phyloP scores from a whole-genome alignment of 2,797 vertebrate species.

The Nothura maculosa region DNA sequence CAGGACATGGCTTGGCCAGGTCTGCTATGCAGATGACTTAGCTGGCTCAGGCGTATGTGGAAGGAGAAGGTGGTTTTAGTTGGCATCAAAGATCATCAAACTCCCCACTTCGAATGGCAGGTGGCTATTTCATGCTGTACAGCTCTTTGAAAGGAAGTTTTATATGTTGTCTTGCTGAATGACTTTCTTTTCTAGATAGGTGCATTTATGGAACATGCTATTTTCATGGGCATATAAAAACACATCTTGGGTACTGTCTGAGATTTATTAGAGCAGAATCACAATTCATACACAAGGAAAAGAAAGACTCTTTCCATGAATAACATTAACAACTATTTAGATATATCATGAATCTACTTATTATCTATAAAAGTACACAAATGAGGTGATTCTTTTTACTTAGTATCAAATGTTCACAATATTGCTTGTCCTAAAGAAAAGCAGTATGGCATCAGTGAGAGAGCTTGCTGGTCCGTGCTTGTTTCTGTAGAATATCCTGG shows the following conservation, averaged over 20 bases:
- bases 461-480: background rate
- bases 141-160: constrained; percentile 69
- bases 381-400: background rate
- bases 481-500: background rate
- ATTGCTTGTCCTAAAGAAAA: background rate
- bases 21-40: constrained; percentile 31
- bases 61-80: constrained; percentile 53
- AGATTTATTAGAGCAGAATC: constrained; percentile 29
- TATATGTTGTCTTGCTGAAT: constrained; percentile 55
- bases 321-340: background rate
- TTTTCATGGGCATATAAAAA: constrained; percentile 44
- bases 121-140: constrained; percentile 75
- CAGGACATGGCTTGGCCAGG: background rate
- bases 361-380: background rate
- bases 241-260: background rate
- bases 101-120: constrained; percentile 61
- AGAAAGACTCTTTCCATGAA: background rate
- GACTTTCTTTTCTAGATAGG: constrained; percentile 38
- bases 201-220: constrained; percentile 24
- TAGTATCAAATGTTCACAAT: background rate
- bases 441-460: background rate
- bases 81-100: constrained; percentile 49
- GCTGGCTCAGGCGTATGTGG: constrained; percentile 10
- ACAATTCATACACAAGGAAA: background rate
- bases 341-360: background rate